These are phyloP conservation scores for Lophotriccus pileatus DNA, from an alignment of 2,797 vertebrate species.

Conservation along the genomic window DNA sequence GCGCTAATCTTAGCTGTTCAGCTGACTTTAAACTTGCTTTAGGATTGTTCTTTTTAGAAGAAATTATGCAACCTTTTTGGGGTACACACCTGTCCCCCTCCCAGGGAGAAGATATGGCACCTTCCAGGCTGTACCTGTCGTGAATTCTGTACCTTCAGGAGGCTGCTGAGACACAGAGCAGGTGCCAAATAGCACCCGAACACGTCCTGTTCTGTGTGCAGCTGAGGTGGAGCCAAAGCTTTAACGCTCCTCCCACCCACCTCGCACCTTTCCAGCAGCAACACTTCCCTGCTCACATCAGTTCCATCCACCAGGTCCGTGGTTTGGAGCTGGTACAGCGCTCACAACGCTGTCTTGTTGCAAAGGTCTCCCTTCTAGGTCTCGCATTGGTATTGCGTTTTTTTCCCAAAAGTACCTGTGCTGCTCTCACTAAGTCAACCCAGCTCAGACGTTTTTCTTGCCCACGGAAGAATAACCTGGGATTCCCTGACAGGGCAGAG, in stretches of 20 bases:
- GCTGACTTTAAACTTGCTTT: slow-evolving; percentile 33
- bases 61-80: not conserved
- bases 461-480: slow-evolving; percentile 19
- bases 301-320: not conserved
- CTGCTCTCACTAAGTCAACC: not conserved
- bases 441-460: not conserved
- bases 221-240: not conserved
- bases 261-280: slow-evolving; percentile 6
- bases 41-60: slow-evolving; percentile 29
- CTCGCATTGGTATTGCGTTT: not conserved
- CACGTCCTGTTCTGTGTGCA: not conserved
- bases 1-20: not conserved
- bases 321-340: not conserved
- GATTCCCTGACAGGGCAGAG: slow-evolving; percentile 34
- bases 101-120: not conserved
- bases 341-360: not conserved
- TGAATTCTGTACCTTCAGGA: not conserved
- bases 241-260: not conserved
- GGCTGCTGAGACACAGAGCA: not conserved
- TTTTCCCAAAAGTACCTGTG: not conserved
- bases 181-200: not conserved
- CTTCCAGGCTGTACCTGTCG: slow-evolving; percentile 4
- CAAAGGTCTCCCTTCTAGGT: not conserved
- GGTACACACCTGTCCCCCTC: not conserved
- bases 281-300: not conserved